Evolutionary conservation across 2,797 vertebrate species (phyloP).

Genomic region (Cyclopterus lumpus): DNA sequence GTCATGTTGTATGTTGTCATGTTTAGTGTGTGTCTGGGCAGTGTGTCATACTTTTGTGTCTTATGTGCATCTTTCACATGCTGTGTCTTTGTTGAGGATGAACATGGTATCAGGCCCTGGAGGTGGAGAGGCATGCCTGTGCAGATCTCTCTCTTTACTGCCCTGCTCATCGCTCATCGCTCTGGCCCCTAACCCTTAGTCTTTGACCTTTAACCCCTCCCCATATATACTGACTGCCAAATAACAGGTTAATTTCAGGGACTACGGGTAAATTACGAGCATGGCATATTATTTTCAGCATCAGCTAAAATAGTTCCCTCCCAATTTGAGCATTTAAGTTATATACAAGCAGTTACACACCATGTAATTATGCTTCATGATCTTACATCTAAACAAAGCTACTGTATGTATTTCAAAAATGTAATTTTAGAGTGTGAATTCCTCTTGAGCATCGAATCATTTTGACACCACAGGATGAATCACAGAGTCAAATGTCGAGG

Average conservation of each 20-base stretch:
- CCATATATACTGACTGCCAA: constrained; percentile 34
- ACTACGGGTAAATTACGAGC: constrained; percentile 25
- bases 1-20: background rate
- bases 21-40: constrained; percentile 1
- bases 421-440: background rate
- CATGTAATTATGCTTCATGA: background rate
- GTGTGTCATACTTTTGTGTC: background rate
- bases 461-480: background rate
- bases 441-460: background rate
- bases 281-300: background rate
- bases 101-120: constrained; percentile 42
- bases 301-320: background rate
- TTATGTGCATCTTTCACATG: constrained; percentile 14
- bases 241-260: constrained; percentile 44
- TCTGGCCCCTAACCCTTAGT: constrained; percentile 54
- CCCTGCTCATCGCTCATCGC: constrained; percentile 39
- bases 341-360: background rate
- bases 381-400: background rate
- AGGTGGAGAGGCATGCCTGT: constrained; percentile 48
- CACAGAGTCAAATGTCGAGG: background rate
- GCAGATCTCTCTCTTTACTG: constrained; percentile 52
- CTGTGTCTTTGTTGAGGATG: constrained; percentile 39
- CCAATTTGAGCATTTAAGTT: background rate
- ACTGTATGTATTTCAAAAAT: background rate
- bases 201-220: constrained; percentile 49